phyloP scores from a whole-genome alignment of 2,888 invertebrate species.

The Nymphalis c-album region DNA sequence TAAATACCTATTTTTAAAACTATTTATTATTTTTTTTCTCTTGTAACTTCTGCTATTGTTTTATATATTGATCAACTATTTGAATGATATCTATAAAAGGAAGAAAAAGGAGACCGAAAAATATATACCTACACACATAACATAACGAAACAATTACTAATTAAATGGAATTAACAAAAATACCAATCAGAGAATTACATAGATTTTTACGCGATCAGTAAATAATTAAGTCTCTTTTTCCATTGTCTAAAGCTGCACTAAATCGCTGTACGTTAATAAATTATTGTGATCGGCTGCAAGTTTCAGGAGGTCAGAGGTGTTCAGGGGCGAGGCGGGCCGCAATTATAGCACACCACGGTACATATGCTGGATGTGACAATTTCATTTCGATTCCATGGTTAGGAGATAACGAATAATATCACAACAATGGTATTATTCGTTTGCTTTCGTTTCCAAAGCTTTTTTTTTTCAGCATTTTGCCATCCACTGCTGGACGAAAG shows the following conservation, averaged over 20 bases:
- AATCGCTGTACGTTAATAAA: slow-evolving; percentile 67
- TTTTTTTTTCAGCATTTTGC: too few relatives aligned
- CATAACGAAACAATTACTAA: not conserved
- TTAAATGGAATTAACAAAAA: slow-evolving; percentile 8
- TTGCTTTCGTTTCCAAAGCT: too few relatives aligned
- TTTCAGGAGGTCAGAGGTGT: slow-evolving; percentile 80
- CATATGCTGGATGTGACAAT: slow-evolving; percentile 38
- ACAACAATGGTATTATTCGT: too few relatives aligned
- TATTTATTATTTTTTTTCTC: too few relatives aligned
- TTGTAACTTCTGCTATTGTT: too few relatives aligned
- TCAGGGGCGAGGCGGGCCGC: slow-evolving; percentile 68
- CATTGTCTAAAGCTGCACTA: slow-evolving; percentile 38
- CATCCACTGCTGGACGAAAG: too few relatives aligned
- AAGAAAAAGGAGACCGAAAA: too few relatives aligned
- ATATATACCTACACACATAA: too few relatives aligned
- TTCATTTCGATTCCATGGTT: not conserved
- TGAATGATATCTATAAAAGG: too few relatives aligned
- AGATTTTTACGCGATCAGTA: slow-evolving; percentile 25
- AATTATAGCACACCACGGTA: slow-evolving; percentile 66
- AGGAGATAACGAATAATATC: too few relatives aligned
- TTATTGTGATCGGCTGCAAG: slow-evolving; percentile 78
- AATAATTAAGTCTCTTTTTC: slow-evolving; percentile 37
- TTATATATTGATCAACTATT: too few relatives aligned
- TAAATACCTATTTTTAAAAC: not conserved
- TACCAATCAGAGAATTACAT: slow-evolving; percentile 6